phyloP scores from a whole-genome alignment of 2,113 vertebrate species.

The Fulica atra region DNA sequence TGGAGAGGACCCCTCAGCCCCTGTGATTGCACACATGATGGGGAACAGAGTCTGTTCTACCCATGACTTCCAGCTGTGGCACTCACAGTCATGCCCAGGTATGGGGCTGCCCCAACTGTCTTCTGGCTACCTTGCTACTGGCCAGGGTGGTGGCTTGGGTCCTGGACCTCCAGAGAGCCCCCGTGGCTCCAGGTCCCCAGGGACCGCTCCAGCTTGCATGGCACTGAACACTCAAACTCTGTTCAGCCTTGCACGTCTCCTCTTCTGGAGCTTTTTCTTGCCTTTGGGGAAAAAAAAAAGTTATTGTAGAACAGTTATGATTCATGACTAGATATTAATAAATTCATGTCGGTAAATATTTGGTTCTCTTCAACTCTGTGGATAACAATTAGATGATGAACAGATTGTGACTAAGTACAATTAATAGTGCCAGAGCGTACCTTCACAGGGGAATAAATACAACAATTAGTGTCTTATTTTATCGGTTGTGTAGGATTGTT shows the following conservation, averaged over 20 bases:
- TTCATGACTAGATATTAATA: slow-evolving; percentile 45
- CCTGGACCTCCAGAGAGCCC: background rate
- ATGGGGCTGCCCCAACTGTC: background rate
- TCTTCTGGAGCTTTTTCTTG: background rate
- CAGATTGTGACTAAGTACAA: slow-evolving; percentile 63
- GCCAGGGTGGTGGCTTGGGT: background rate
- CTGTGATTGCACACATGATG: fast-evolving
- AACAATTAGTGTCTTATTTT: slow-evolving; percentile 60
- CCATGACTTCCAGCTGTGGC: fast-evolving
- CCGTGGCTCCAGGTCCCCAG: background rate
- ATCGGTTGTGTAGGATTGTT: slow-evolving; percentile 39
- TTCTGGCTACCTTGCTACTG: background rate
- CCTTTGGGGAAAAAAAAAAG: background rate
- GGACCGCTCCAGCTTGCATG: fast-evolving
- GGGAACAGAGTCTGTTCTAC: background rate
- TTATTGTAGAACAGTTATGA: background rate
- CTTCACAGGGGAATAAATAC: slow-evolving; percentile 53
- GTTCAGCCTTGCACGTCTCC: fast-evolving
- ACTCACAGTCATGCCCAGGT: background rate
- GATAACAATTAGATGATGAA: slow-evolving; percentile 50
- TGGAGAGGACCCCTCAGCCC: background rate
- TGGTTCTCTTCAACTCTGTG: slow-evolving; percentile 27
- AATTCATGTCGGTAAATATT: slow-evolving; percentile 58
- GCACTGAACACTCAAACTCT: background rate
- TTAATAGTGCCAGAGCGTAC: slow-evolving; percentile 27